Base-by-base conservation (phyloP, 1,140 invertebrate genomes). In the Drosophila oshimai region DNA sequence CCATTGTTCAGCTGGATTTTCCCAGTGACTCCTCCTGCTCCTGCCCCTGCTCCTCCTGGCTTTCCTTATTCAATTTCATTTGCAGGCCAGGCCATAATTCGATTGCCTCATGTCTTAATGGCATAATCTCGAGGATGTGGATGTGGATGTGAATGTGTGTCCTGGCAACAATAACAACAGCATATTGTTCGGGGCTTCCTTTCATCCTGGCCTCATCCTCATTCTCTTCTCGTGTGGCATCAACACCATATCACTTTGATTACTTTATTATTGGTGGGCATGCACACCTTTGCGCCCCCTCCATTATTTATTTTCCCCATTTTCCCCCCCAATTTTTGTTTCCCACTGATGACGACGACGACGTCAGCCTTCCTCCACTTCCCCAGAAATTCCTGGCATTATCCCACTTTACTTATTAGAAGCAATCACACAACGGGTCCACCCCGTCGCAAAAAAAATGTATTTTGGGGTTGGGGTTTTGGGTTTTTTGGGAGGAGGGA, bases 231-330 rank as follows among this genome's bases (percentile, higher is more conserved):
- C 17, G n/a, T 39, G 26, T 33, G 37, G 53, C 61, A 76, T 83
- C 79, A 83, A 86, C 79, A 86, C 79, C 79, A 86, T 86, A 86
- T 86, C 80, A 79, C 67, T 87, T 87, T 84, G 80, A 84, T 84
- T 84, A 79, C 80, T 84, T 84, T 84, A 84, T 87, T 84, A 84
- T 84, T 84, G 80, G 80, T 65, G 68, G 57, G 72, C 57, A 54
- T 47, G 49, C 72, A 75, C 53, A 60, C 61, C 54, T 71, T 75
- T 41, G 34, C 39, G 7, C 15, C 29, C 34, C 29, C 20, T 4
- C 12, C 1, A 10, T 44, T 44, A 44, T 26, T 29, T 41, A 28
- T 28, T 37, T 47, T 51, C 12, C 28, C 62, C 46, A n/a, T 47
- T 64, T 34, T 39, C 15, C 45, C 37, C 20, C 15, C 45, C 37